Evolutionary conservation across 2,797 vertebrate species (phyloP).

Genomic region (Discoglossus pictus): DNA sequence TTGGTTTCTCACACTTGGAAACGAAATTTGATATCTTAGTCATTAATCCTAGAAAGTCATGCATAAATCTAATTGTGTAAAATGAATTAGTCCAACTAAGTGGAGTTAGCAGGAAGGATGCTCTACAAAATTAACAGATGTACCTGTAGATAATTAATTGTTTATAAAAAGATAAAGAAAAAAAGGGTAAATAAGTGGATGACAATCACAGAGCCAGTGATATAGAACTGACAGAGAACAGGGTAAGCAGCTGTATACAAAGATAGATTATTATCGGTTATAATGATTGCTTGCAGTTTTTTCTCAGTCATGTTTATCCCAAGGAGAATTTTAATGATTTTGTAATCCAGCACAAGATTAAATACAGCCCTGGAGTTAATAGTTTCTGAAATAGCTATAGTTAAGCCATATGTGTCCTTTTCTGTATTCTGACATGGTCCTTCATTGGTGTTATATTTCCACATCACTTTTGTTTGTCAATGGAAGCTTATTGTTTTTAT

Average conservation of each 20-base stretch:
- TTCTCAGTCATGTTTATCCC: constrained; percentile 5
- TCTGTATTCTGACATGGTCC: too few relatives aligned
- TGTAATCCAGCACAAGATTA: constrained; percentile 29
- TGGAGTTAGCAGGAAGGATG: constrained; percentile 15
- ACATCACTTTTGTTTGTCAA: too few relatives aligned
- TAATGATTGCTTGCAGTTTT: constrained; percentile 28
- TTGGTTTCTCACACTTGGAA: constrained; percentile 29
- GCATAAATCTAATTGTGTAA: constrained; percentile 9
- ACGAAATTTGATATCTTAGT: not conserved
- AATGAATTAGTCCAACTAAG: constrained; percentile 19
- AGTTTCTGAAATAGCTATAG: constrained; percentile 11
- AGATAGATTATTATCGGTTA: constrained; percentile 34
- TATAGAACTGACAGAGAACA: constrained; percentile 28
- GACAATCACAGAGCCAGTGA: constrained; percentile 26
- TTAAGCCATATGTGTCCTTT: constrained; percentile 4
- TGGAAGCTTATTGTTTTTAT: too few relatives aligned
- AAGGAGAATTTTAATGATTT: constrained; percentile 32
- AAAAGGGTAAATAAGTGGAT: constrained; percentile 8
- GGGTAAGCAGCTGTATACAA: constrained; percentile 44
- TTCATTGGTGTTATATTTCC: too few relatives aligned
- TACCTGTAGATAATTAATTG: constrained; percentile 19
- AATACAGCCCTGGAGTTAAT: constrained; percentile 19
- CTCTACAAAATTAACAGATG: constrained; percentile 15
- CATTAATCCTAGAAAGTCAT: not conserved
- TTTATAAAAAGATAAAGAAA: not conserved